Conservation (phyloP, 35 echinoderm and acorn worm genomes). For the Lytechinus variegatus region DNA sequence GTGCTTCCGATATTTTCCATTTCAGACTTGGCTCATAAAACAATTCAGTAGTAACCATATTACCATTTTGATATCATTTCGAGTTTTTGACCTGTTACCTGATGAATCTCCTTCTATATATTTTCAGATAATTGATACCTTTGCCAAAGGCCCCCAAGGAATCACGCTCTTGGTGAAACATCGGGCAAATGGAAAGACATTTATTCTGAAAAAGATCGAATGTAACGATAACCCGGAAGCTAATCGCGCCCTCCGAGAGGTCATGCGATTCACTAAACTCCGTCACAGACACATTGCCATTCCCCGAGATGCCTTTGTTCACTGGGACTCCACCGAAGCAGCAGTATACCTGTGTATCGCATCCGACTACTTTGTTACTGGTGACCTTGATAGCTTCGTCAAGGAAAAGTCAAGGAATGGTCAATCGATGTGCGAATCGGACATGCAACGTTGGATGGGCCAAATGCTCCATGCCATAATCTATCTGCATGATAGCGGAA, state of each 20-base stretch:
- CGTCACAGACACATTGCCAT: not conserved
- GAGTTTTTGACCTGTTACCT: no score
- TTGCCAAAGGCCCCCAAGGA: conserved; percentile 25
- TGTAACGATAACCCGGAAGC: conserved; percentile 45
- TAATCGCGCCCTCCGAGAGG: conserved; percentile 25
- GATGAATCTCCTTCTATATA: not conserved
- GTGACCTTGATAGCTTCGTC: conserved; percentile 14
- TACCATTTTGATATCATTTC: no score
- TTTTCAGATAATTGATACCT: conserved; percentile 4
- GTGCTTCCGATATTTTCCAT: no score
- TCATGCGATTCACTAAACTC: conserved; percentile 22
- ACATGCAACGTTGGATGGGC: not conserved
- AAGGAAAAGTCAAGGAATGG: conserved; percentile 47
- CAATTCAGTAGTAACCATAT: no score
- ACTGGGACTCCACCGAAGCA: not conserved
- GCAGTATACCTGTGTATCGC: conserved; percentile 16
- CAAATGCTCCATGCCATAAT: not conserved
- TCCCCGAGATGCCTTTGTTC: conserved; percentile 9
- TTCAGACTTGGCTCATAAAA: no score
- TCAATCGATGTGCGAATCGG: not conserved
- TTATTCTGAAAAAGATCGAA: conserved; percentile 34
- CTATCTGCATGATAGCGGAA: conserved; percentile 34
- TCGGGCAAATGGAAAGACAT: not conserved
- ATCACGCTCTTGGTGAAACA: conserved; percentile 15
- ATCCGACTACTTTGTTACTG: conserved; percentile 3